Base-by-base conservation (phyloP, 2,888 invertebrate species). In the Chaetogeoica ovagalla region DNA sequence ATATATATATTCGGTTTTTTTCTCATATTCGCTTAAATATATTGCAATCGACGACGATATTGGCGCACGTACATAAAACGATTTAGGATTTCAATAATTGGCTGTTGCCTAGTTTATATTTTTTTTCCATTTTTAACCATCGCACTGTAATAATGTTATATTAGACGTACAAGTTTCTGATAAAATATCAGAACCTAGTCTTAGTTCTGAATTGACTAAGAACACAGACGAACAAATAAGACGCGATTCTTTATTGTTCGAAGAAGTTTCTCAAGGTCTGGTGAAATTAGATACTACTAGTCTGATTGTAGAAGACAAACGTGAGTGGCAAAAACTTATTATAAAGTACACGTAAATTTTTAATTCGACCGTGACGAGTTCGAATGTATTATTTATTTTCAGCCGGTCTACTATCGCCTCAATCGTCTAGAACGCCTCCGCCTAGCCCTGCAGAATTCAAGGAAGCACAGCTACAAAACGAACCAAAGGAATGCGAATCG, bases 391-490 rank as follows among this genome's bases (percentile, higher is more conserved):
- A 30, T 30, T 82, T 66, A 83, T 83, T 87, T 87, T 82, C 87
- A 90, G 91, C 70, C 39, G 79, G 90, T 87, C 87, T 90, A 72
- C 87, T 87, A 84, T 89, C 89, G 82, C 89, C 91, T 17, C 83
- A 83, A 79, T 83, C 83, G 37, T 90, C 91, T 59, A 91, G 90
- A 85, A 91, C 91, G 82, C 91, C 91, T 82, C 91, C 91, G 72
- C 91, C 91, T 11, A 91, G 91, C 84, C 91, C 91, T 60, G 91
- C 91, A 79, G 91, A 91, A 86, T 88, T 91, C 84, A 84, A 84
- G 81, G 83, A 83, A n/a, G 48, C 37, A 5, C 69, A 60, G 43
- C 65, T 62, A 62, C 68, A 79, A 71, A 71, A 65, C 17, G 79
- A 79, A 71, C 70, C 48, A 2, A 72, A 70, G 9, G 62, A 75